A percentile compares a stretch with the other conserved stretches of the same genome.
These are phyloP conservation scores for Plusia festucae DNA, from an alignment of 2,888 invertebrate genomes.

Conservation along the genomic window DNA sequence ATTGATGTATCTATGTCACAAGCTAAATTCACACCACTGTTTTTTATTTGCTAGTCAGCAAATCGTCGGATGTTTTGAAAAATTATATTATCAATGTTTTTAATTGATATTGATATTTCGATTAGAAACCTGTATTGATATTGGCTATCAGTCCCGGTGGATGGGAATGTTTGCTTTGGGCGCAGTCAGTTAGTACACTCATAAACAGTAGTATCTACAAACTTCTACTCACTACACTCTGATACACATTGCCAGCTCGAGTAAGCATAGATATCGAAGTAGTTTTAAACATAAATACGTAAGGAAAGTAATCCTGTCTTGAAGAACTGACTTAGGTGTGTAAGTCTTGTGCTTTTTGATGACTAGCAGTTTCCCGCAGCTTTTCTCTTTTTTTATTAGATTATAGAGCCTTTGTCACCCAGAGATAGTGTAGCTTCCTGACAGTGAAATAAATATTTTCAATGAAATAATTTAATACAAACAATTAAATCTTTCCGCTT, in stretches of 20 bases:
- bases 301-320: slow-evolving; percentile 23
- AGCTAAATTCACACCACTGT: slow-evolving; percentile 6
- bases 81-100: slow-evolving; percentile 37
- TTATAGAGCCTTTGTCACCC: too few species aligned
- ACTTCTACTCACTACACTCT: slow-evolving; percentile 15
- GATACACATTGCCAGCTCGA: slow-evolving; percentile 32
- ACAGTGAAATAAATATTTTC: too few species aligned
- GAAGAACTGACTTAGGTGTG: slow-evolving; percentile 23
- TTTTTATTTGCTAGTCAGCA: slow-evolving; percentile 15
- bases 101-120: slow-evolving; percentile 51
- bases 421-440: too few species aligned
- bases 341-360: too few species aligned
- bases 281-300: slow-evolving; percentile 28
- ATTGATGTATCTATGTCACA: not conserved
- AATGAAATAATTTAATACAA: too few species aligned
- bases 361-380: too few species aligned
- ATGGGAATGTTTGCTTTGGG: slow-evolving; percentile 76
- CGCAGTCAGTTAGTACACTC: slow-evolving; percentile 71
- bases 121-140: slow-evolving; percentile 64
- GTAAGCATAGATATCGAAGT: slow-evolving; percentile 32
- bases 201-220: slow-evolving; percentile 50
- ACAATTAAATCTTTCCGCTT: too few species aligned
- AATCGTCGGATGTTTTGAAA: slow-evolving; percentile 37
- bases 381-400: too few species aligned
- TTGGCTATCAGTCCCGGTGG: slow-evolving; percentile 71